Base-by-base conservation (phyloP, 2,113 vertebrate genomes). In the Pterocles gutturalis region DNA sequence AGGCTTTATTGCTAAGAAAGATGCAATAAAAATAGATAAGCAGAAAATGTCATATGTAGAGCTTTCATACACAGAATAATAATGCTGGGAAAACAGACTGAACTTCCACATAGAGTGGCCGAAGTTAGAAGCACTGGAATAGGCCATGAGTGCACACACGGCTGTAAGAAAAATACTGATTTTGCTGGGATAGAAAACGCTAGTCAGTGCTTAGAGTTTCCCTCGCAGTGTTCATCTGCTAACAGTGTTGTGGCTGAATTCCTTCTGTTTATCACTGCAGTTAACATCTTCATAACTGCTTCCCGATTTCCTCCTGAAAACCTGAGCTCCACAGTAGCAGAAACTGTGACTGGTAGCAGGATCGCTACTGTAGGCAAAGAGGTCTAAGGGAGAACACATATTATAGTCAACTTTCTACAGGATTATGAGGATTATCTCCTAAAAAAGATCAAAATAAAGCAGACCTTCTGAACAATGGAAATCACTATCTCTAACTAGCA, bases 201-300 rank as follows among this genome's bases (percentile, higher is more conserved):
- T 61, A 46, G 7, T 83, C 43, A 34, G 53, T 72, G 53, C 43
- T 95, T 87, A 70, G 55, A 82, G 83, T 89, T 95, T 48, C 53
- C 55, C 82, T 97, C 9, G 0, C 89, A 45, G 79, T 61, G 89
- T 85, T 79, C 54, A 65, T 73, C 84, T 96, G 87, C 81, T 95
- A 84, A 92, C 69, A 94, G 81, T 33, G 29, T 62, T 67, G 84
- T 93, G 81, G 55, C 94, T 65, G 95, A 94, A 79, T 90, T 97
- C 89, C 86, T 96, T 83, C 95, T 94, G 65, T 62, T 97, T 92
- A 91, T 94, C 90, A 19, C 64, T 24, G 66, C 94, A 78, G 83
- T 89, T 83, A 92, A 90, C 4, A 6, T 84, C 91, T 95, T 96
- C 70, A 70, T 86, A 91, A 92, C 83, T 38, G 48, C 83, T 54